A percentile compares a stretch with the other conserved stretches of the same genome.
Conservation (phyloP, 1,140 invertebrate species). For the Apis mellifera region Amel_HAv3.1 CM009933.2:9834001-9834500, state of each 20-base stretch:
- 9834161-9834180: neutral
- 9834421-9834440: conserved; percentile 80
- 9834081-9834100: conserved; percentile 71
- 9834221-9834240: conserved; percentile 81
- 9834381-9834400: conserved; percentile 79
- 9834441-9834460: conserved; percentile 72
- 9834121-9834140: conserved; percentile 52
- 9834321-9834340: conserved; percentile 77
- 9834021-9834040: conserved; percentile 76
- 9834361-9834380: conserved; percentile 82
- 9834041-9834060: conserved; percentile 67
- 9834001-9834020: conserved; percentile 80
- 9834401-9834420: conserved; percentile 81
- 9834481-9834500: conserved; percentile 75
- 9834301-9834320: conserved; percentile 81
- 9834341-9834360: conserved; percentile 75
- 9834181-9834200: neutral
- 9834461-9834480: conserved; percentile 80
- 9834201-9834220: conserved; percentile 78
- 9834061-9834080: conserved; percentile 76
- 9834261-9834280: conserved; percentile 78
- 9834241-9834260: conserved; percentile 71
- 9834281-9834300: conserved; percentile 81
- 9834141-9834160: neutral
- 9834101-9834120: conserved; percentile 68